These are phyloP conservation scores for Euthynnus affinis DNA, from an alignment of 2,797 vertebrate species.

Conservation along the genomic window DNA sequence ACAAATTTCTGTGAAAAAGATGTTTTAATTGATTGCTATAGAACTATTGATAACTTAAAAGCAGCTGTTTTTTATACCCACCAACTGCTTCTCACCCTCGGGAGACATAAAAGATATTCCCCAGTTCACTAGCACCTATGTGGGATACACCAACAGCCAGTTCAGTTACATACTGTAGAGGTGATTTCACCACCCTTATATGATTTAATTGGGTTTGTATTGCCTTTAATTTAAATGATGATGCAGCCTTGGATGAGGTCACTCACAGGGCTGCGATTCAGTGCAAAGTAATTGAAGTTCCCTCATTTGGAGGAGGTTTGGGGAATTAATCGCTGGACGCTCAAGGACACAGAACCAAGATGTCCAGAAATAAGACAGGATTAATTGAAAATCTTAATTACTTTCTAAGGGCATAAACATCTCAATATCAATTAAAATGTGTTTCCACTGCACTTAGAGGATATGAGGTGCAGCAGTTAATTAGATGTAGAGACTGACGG, in stretches of 20 bases:
- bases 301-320: slow-evolving; percentile 82
- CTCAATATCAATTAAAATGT: slow-evolving; percentile 91
- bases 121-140: slow-evolving; percentile 19
- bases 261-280: slow-evolving; percentile 81
- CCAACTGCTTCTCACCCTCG: slow-evolving; percentile 71
- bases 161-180: slow-evolving; percentile 45
- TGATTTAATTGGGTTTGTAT: slow-evolving; percentile 84
- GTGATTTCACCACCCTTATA: slow-evolving; percentile 68
- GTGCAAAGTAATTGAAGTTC: slow-evolving; percentile 86
- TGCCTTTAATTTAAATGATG: slow-evolving; percentile 86
- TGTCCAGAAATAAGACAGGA: slow-evolving; percentile 90
- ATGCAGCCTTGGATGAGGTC: slow-evolving; percentile 85
- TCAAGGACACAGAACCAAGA: slow-evolving; percentile 88
- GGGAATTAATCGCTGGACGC: slow-evolving; percentile 86
- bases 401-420: slow-evolving; percentile 91
- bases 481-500: slow-evolving; percentile 88
- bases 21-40: slow-evolving; percentile 91
- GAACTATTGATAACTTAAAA: slow-evolving; percentile 91
- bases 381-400: slow-evolving; percentile 92
- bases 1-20: slow-evolving; percentile 73
- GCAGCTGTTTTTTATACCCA: slow-evolving; percentile 84
- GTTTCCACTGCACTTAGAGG: slow-evolving; percentile 87
- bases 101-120: slow-evolving; percentile 63
- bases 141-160: slow-evolving; percentile 34
- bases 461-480: slow-evolving; percentile 88